Conservation (phyloP, 2,888 invertebrate species). For the Isotomurus palustris region DNA sequence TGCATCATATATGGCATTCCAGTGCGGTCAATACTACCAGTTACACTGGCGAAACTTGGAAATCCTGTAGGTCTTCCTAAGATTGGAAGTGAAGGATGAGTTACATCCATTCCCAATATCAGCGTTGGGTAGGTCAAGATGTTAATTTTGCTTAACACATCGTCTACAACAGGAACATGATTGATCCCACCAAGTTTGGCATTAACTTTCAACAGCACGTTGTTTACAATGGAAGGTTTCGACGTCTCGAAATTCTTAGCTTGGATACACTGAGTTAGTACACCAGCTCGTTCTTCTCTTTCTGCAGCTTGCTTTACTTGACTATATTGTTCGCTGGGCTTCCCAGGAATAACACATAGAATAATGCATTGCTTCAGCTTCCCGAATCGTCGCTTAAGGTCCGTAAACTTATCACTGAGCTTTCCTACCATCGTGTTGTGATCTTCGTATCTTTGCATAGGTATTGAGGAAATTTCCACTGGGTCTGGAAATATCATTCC, state of each 20-base stretch:
- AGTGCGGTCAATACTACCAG: slow-evolving; percentile 24
- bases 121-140: slow-evolving; percentile 49
- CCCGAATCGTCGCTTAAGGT: not conserved
- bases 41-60: slow-evolving; percentile 29
- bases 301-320: slow-evolving; percentile 52
- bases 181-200: slow-evolving; percentile 52
- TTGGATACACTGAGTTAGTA: slow-evolving; percentile 51
- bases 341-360: slow-evolving; percentile 6
- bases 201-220: slow-evolving; percentile 50
- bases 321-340: slow-evolving; percentile 3
- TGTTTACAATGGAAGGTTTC: slow-evolving; percentile 47
- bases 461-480: not conserved
- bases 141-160: not conserved
- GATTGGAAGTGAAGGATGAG: slow-evolving; percentile 51
- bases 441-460: not conserved
- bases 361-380: not conserved
- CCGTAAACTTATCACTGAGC: not conserved
- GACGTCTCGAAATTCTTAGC: slow-evolving; percentile 21
- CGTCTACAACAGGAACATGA: not conserved
- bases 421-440: not conserved
- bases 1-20: slow-evolving; percentile 37
- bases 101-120: slow-evolving; percentile 54
- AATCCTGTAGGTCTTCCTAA: not conserved
- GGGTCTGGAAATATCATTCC: not conserved
- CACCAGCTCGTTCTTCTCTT: slow-evolving; percentile 37